Evolutionary conservation across 1,140 invertebrate genomes (phyloP), one percentile per base, ranked within the genome.

Genomic region (Bombus haemorrhoidalis): DNA sequence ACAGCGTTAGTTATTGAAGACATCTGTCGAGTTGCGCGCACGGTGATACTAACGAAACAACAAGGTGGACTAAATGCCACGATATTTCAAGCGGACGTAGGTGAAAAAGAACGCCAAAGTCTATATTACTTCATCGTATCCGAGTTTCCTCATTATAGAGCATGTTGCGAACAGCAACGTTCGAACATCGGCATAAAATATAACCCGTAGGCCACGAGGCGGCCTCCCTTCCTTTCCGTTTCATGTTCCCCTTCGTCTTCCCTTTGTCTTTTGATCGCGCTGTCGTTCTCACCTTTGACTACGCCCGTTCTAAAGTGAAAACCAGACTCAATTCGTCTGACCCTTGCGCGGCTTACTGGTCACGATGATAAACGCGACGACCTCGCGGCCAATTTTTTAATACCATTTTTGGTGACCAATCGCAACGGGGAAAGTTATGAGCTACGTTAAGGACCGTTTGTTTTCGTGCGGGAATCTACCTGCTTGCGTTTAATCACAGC

Each of bases 401-500:
- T 88, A 91, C 86, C 89, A 81, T 88, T 88, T 90, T 85, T 88
- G 84, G 81, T 59, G 86, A 90, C 83, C 89, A 81, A 91, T 91
- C 89, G 89, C 89, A 74, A 62, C 80, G 77, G n/a, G 76, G 83
- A 88, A 91, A 91, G 85, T 91, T 88, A 91, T 89, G 71, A 81
- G 72, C 83, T 37, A 73, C 81, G 81, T 88, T 87, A 84, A 66
- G 81, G 89, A 90, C 91, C 92, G 92, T 93, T 93, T 92, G 91
- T 94, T 93, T 89, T 86, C 88, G 69, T 79, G 72, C 89, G 85
- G 62, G 87, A 91, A 89, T 91, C 89, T 89, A 87, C 88, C 90
- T 91, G 91, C 85, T 90, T 62, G 84, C 89, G 80, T 86, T 93
- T 91, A 94, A 93, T 93, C 90, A 82, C 82, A 76, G 71, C 83